Evolutionary conservation across 2,797 vertebrate genomes (phyloP).

Genomic region (Enteromius viviparus): DNA sequence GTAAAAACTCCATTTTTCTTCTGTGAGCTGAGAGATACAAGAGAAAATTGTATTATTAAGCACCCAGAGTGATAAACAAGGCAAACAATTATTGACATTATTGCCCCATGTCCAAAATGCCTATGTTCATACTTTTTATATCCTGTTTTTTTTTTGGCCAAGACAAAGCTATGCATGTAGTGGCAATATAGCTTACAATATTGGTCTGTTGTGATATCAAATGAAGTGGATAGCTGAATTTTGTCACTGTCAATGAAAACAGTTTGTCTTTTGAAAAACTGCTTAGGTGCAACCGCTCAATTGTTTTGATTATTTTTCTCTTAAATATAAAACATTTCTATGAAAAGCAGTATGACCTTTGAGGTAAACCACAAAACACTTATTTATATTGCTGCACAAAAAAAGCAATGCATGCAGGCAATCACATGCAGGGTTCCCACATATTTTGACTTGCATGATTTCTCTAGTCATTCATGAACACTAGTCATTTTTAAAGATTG

Average conservation of each 20-base stretch:
- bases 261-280: neutral
- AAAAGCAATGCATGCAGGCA: conserved; percentile 66
- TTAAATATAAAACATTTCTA: neutral
- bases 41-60: neutral
- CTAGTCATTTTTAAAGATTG: neutral
- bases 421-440: conserved; percentile 70
- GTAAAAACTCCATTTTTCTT: conserved; percentile 93
- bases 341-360: neutral
- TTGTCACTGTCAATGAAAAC: no score
- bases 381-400: conserved; percentile 21
- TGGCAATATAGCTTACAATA: neutral
- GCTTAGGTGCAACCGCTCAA: neutral
- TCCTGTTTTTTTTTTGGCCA: neutral
- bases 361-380: neutral
- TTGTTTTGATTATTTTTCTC: neutral
- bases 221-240: neutral
- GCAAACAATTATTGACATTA: neutral
- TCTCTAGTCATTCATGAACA: neutral
- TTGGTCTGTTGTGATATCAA: neutral
- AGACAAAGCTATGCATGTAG: neutral
- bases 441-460: neutral
- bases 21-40: conserved; percentile 77
- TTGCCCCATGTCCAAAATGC: neutral
- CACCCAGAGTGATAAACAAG: neutral
- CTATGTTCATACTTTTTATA: neutral